A percentile compares a stretch with the other conserved stretches of the same genome.
Conservation (phyloP, 1,140 invertebrate species). For the Caligus rogercresseyi region DNA sequence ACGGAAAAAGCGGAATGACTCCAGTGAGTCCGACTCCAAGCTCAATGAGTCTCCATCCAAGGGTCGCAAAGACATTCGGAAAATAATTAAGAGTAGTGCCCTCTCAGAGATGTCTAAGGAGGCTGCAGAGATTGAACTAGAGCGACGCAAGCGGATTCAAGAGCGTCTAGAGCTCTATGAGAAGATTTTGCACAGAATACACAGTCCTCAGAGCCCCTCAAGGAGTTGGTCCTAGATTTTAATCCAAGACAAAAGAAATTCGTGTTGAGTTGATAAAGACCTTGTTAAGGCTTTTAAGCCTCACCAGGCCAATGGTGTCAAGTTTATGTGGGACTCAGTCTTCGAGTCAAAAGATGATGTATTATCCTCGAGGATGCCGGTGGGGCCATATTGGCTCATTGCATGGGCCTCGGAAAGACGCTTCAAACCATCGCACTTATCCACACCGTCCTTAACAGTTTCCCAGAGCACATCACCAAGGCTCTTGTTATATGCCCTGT, state of each 20-base stretch:
- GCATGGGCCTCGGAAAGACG: constrained; percentile 47
- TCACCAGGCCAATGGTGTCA: constrained; percentile 75
- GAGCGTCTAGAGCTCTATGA: constrained; percentile 71
- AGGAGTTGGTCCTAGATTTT: constrained; percentile 65
- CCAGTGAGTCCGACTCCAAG: constrained; percentile 22
- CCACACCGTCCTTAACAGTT: constrained; percentile 58
- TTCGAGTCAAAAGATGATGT: constrained; percentile 54
- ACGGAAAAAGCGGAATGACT: constrained; percentile 19
- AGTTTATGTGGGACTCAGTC: constrained; percentile 92
- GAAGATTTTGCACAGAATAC: constrained; percentile 43
- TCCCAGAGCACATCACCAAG: constrained; percentile 44
- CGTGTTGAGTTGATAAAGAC: constrained; percentile 55
- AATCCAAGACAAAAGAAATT: constrained; percentile 59
- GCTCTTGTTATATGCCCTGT: constrained; percentile 81
- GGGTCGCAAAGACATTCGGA: constrained; percentile 57
- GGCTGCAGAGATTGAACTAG: constrained; percentile 72
- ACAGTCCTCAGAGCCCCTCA: constrained; percentile 36
- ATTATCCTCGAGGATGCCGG: constrained; percentile 40
- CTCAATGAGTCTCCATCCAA: constrained; percentile 25
- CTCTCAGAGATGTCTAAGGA: constrained; percentile 58
- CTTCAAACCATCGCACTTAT: constrained; percentile 61
- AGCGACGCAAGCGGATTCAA: constrained; percentile 62
- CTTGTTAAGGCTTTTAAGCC: constrained; percentile 73
- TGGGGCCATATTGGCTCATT: constrained; percentile 80
- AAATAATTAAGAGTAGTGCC: constrained; percentile 57